Conservation (phyloP, 2,888 invertebrate species). For the Chymomyza procnemis region DNA sequence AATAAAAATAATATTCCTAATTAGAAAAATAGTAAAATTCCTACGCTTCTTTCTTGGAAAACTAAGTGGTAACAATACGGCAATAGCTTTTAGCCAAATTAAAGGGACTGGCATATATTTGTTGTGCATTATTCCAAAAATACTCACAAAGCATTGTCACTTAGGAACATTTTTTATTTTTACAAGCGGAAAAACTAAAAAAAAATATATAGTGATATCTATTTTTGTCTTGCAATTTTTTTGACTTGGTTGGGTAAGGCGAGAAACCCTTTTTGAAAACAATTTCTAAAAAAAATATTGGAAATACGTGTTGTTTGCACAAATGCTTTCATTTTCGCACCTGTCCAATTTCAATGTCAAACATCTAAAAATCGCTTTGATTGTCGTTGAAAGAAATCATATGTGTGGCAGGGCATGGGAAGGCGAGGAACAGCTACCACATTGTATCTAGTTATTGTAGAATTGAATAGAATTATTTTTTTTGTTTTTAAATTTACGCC, state of each 20-base stretch:
- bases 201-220: background rate
- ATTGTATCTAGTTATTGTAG: background rate
- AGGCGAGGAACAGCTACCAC: background rate
- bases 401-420: background rate
- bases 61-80: too few relatives aligned
- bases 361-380: slow-evolving; percentile 25
- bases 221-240: background rate
- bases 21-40: too few relatives aligned
- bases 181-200: background rate
- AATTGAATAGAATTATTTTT: background rate
- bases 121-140: background rate
- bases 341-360: slow-evolving; percentile 32
- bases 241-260: background rate
- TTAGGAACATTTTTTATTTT: background rate
- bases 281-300: background rate
- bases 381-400: slow-evolving; percentile 28
- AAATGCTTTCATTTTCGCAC: slow-evolving; percentile 46
- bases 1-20: too few relatives aligned
- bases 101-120: too few relatives aligned
- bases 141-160: background rate
- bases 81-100: too few relatives aligned
- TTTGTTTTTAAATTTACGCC: background rate
- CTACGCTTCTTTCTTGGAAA: too few relatives aligned
- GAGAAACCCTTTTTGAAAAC: background rate
- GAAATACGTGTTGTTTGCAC: slow-evolving; percentile 13